These are phyloP conservation scores for Scartelaos histophorus DNA, from an alignment of 2,113 vertebrate species.

Conservation along the genomic window DNA sequence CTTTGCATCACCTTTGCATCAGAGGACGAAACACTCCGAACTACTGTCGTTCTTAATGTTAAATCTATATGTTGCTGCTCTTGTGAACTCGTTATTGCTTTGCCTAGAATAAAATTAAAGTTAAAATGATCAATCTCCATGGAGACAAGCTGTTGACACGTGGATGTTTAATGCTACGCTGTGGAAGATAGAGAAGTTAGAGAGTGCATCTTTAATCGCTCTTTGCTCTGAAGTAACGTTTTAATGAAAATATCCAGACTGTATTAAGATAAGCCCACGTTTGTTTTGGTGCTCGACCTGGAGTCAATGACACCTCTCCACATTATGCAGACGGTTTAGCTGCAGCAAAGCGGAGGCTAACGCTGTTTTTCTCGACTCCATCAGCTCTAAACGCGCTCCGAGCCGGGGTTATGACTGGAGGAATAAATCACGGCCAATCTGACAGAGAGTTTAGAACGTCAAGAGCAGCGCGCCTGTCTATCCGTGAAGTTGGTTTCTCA, in stretches of 20 bases:
- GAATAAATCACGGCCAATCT: not conserved
- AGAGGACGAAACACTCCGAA: too few relatives aligned
- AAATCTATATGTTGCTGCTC: too few relatives aligned
- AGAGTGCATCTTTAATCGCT: too few relatives aligned
- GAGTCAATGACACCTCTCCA: not conserved
- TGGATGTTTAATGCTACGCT: too few relatives aligned
- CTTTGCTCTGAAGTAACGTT: too few relatives aligned
- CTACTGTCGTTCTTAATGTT: too few relatives aligned
- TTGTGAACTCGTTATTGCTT: too few relatives aligned
- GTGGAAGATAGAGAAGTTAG: too few relatives aligned
- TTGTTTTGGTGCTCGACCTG: not conserved
- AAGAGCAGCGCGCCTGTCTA: not conserved
- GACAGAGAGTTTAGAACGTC: not conserved
- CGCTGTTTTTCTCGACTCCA: conserved; percentile 10
- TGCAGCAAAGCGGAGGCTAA: not conserved
- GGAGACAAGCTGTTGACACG: too few relatives aligned
- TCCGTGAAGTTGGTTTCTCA: conserved; percentile 6
- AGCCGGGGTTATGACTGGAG: not conserved
- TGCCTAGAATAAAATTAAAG: too few relatives aligned
- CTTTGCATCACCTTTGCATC: too few relatives aligned
- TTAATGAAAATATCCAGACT: not conserved
- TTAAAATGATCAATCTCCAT: too few relatives aligned
- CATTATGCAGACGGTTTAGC: conserved; percentile 4
- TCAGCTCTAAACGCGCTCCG: not conserved
- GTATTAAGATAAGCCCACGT: not conserved